A percentile compares a stretch with the other conserved stretches of the same genome.
These are phyloP conservation scores for Amphipoea oculea DNA, from an alignment of 2,888 invertebrate species.

Conservation along the genomic window DNA sequence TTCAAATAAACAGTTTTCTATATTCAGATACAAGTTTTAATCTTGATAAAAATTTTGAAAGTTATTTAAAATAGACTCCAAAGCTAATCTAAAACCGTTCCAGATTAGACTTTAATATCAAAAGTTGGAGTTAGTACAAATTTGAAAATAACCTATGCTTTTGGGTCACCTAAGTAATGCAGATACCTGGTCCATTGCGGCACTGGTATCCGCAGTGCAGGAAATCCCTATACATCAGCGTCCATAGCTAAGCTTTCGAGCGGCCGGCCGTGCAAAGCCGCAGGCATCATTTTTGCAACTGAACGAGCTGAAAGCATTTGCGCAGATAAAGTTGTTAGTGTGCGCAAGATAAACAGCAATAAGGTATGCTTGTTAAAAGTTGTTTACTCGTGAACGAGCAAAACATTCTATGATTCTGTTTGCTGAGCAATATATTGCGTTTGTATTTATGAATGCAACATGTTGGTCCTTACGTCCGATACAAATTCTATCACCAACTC, in stretches of 20 bases:
- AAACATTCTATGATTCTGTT: conserved; percentile 1
- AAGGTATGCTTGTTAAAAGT: conserved; percentile 48
- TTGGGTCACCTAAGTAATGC: conserved; percentile 37
- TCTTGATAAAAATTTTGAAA: background rate
- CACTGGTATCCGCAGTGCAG: conserved; percentile 65
- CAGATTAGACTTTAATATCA: background rate
- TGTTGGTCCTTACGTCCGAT: background rate
- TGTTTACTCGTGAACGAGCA: conserved; percentile 5
- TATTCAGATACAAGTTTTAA: background rate
- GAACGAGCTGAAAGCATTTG: conserved; percentile 58
- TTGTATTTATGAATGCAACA: background rate
- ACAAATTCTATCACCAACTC: background rate
- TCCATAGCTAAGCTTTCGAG: conserved; percentile 40
- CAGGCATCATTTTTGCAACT: conserved; percentile 54
- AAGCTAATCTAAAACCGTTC: background rate
- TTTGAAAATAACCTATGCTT: conserved; percentile 17
- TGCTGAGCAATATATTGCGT: background rate
- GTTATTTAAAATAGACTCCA: background rate
- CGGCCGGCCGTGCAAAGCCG: conserved; percentile 33
- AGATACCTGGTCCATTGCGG: conserved; percentile 45
- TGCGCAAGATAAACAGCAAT: conserved; percentile 37
- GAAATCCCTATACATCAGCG: conserved; percentile 36
- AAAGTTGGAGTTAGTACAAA: background rate
- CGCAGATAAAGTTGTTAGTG: conserved; percentile 49
- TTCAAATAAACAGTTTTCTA: background rate